Percentiles rank a stretch among this genome's conserved stretches.
phyloP scores from a whole-genome alignment of 2,797 vertebrate genomes.

The Spheniscus humboldti region DNA sequence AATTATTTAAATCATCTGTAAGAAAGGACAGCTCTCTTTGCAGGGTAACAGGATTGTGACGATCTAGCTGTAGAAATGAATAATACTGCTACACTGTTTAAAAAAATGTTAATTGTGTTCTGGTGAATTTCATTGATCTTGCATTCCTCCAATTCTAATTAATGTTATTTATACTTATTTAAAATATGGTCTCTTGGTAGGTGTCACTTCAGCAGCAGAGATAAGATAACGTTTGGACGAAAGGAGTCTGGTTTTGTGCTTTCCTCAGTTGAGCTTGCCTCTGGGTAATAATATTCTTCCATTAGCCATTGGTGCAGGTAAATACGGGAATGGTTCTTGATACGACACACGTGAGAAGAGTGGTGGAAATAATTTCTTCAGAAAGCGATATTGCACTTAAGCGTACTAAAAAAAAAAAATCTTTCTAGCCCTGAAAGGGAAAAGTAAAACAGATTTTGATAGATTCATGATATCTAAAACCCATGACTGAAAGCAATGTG shows the following conservation, averaged over 20 bases:
- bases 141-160: slow-evolving; percentile 71
- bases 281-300: background rate
- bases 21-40: slow-evolving; percentile 74
- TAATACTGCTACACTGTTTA: slow-evolving; percentile 68
- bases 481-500: slow-evolving; percentile 38
- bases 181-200: slow-evolving; percentile 69
- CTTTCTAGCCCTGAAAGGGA: background rate
- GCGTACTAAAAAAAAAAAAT: background rate
- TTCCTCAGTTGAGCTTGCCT: background rate
- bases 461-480: background rate
- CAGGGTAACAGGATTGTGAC: slow-evolving; percentile 64
- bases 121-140: slow-evolving; percentile 70
- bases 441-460: background rate
- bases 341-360: background rate
- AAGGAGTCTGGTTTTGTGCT: slow-evolving; percentile 34
- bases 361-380: background rate
- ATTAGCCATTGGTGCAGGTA: background rate
- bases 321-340: background rate
- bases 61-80: slow-evolving; percentile 66
- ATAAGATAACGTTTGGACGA: slow-evolving; percentile 15
- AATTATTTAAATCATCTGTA: slow-evolving; percentile 88
- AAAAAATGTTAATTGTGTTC: slow-evolving; percentile 61
- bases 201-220: slow-evolving; percentile 64
- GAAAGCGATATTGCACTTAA: background rate
- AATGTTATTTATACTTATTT: slow-evolving; percentile 84